Evolutionary conservation across 2,797 vertebrate genomes (phyloP).

Genomic region (Simalia tracyae): DNA sequence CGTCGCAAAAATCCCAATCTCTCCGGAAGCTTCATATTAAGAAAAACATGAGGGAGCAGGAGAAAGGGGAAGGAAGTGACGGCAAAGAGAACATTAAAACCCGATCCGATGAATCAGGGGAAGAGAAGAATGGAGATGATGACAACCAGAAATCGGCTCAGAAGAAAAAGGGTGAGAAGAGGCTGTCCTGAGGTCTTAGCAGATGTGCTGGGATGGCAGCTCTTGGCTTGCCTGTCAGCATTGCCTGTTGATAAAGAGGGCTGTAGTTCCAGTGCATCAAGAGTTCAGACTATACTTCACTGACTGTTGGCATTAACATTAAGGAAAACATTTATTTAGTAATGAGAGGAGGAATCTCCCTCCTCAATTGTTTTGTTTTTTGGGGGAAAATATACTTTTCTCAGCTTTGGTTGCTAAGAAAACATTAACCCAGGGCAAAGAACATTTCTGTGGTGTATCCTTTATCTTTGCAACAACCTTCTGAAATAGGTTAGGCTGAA

Average conservation of each 20-base stretch:
- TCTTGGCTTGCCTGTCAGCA: not conserved
- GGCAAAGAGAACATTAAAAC: constrained; percentile 95
- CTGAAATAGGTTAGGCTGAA: not conserved
- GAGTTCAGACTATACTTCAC: not conserved
- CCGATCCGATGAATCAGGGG: constrained; percentile 94
- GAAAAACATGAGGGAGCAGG: constrained; percentile 88
- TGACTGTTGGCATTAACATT: not conserved
- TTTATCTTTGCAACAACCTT: not conserved
- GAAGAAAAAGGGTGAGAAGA: constrained; percentile 88
- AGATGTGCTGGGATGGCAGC: not conserved
- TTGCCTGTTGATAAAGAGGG: not conserved
- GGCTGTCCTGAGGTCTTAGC: not conserved
- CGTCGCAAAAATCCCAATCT: constrained; percentile 72
- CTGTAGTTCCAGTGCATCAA: not conserved
- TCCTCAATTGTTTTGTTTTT: not conserved
- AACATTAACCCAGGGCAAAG: not conserved
- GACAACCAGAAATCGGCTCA: constrained; percentile 90
- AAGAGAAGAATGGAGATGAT: constrained; percentile 94
- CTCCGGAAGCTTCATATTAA: constrained; percentile 82
- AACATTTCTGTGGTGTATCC: not conserved
- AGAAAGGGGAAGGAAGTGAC: constrained; percentile 90
- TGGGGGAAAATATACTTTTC: not conserved
- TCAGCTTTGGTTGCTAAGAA: not conserved
- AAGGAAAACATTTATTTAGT: not conserved
- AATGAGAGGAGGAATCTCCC: not conserved